These are phyloP conservation scores for Drosophila kepulauana DNA, from an alignment of 1,140 invertebrate genomes.

Conservation along the genomic window DNA sequence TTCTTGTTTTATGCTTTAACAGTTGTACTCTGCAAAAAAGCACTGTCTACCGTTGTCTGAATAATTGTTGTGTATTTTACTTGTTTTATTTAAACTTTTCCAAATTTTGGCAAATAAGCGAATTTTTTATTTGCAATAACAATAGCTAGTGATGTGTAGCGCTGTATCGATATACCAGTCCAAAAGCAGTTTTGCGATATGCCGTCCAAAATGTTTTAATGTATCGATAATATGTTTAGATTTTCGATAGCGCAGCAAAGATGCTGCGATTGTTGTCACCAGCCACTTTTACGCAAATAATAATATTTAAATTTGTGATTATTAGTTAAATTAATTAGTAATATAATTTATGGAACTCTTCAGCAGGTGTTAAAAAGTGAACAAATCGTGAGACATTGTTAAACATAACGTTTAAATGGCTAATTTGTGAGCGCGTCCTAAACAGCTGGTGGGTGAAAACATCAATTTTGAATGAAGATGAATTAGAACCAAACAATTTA, in stretches of 20 bases:
- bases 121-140: slow-evolving; percentile 47
- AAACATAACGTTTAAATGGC: neutral
- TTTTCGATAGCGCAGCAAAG: slow-evolving; percentile 14
- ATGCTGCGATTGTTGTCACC: slow-evolving; percentile 30
- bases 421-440: neutral
- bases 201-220: neutral
- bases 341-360: neutral
- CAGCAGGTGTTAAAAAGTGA: neutral
- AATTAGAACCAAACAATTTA: slow-evolving; percentile 10
- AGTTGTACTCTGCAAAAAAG: neutral
- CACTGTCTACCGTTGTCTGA: slow-evolving; percentile 1
- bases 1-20: neutral
- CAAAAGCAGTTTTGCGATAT: neutral
- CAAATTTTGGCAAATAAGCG: slow-evolving; percentile 30
- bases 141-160: slow-evolving; percentile 38
- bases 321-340: neutral
- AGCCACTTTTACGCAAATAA: slow-evolving; percentile 20
- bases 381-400: neutral
- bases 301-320: slow-evolving; percentile 12
- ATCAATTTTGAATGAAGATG: slow-evolving; percentile 16
- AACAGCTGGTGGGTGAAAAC: slow-evolving; percentile 44
- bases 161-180: neutral
- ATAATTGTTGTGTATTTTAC: slow-evolving; percentile 9
- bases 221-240: slow-evolving; percentile 20
- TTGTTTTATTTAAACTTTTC: slow-evolving; percentile 40